Evolutionary conservation across 2,113 vertebrate species (phyloP), one percentile per base, ranked within the genome.

Genomic region (Colinus virginianus): DNA sequence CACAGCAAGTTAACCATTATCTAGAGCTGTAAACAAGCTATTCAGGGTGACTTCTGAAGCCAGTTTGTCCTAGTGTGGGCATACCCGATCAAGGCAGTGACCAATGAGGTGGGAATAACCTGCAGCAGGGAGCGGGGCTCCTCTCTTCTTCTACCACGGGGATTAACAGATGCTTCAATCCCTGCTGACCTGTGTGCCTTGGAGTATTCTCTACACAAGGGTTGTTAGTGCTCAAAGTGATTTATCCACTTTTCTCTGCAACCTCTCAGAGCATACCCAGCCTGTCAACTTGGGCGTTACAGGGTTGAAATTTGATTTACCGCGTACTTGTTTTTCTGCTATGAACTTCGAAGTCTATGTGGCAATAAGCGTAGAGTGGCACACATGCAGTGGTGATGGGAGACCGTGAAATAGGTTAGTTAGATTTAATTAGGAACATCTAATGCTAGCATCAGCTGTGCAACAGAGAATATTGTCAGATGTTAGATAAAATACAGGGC

Each of bases 121-220:
- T 42, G 72, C 69, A 85, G 68, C 71, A 83, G 84, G 9, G 9
- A 66, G 25, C 36, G 4, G 32, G 71, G 51, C 49, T 83, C 83
- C 88, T 94, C 56, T 56, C 68, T 38, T 85, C 82, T n/a, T 32
- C 82, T 93, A 79, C 85, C 95, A 64, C 91, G 56, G 83, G 90
- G 64, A 91, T 78, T 88, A 95, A 56, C 88, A 95, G 93, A 93
- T 93, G 79, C 84, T 85, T 78, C 67, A 68, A 90, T 86, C 9
- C 4, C 76, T 59, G 76, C 68, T 96, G 90, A 91, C 90, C 81
- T 95, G 88, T 16, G 26, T 75, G 79, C 83, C 46, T 71, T 75
- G 61, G 56, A 75, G 61, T 90, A 80, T 78, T 30, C 3, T 0
- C 61, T 59, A 48, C 3, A 2, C 43, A 51, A 43, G n/a, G 8